A percentile compares a stretch with the other conserved stretches of the same genome.
Conservation (phyloP, 2,113 vertebrate species). For the Dunckerocampus dactyliophorus region DNA sequence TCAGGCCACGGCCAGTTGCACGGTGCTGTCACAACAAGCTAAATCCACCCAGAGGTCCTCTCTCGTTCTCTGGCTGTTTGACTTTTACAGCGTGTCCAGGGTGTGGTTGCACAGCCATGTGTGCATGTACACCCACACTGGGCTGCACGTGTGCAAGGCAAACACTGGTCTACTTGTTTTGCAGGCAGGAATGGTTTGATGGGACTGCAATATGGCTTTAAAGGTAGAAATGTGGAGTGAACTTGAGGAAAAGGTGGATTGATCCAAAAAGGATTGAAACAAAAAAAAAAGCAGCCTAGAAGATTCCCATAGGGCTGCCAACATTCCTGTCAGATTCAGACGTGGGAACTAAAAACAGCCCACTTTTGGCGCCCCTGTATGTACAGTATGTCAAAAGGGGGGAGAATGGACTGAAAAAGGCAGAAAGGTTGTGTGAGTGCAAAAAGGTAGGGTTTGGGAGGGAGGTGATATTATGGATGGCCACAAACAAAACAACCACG, state of each 20-base stretch:
- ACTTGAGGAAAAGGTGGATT: background rate
- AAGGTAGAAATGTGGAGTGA: background rate
- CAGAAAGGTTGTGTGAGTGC: slow-evolving; percentile 27
- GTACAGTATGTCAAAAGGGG: background rate
- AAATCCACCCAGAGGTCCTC: slow-evolving; percentile 27
- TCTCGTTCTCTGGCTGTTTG: slow-evolving; percentile 37
- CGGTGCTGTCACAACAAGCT: slow-evolving; percentile 46
- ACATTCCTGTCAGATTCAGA: slow-evolving; percentile 61
- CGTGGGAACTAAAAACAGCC: slow-evolving; percentile 50
- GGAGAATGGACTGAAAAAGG: background rate
- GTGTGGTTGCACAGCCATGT: slow-evolving; percentile 49
- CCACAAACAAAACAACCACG: slow-evolving; percentile 22
- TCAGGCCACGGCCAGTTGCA: slow-evolving; percentile 11
- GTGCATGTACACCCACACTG: slow-evolving; percentile 37
- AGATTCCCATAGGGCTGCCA: slow-evolving; percentile 44
- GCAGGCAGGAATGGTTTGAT: slow-evolving; percentile 25
- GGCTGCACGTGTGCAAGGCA: slow-evolving; percentile 36
- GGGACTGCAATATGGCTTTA: slow-evolving; percentile 22
- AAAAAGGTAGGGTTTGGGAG: slow-evolving; percentile 10
- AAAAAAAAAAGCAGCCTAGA: slow-evolving; percentile 15
- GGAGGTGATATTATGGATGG: background rate
- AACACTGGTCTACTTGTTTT: slow-evolving; percentile 49
- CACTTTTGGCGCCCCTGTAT: slow-evolving; percentile 18
- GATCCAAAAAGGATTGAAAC: background rate
- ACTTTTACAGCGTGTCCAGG: slow-evolving; percentile 46